Conservation (phyloP, 2,888 invertebrate species). For the Apotomis turbidana region DNA sequence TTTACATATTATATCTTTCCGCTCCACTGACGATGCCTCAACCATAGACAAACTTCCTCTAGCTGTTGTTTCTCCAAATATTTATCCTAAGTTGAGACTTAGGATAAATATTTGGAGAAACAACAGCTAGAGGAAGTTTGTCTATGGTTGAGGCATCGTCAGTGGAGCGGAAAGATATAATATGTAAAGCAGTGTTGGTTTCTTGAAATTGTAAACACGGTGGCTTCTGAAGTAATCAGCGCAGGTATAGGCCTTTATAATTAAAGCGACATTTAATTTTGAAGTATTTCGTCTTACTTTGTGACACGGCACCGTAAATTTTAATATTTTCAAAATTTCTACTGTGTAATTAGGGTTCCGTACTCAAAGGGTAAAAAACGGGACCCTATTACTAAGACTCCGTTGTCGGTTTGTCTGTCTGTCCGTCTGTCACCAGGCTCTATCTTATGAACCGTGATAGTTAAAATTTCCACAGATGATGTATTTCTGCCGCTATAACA, state of each 20-base stretch:
- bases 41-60: slow-evolving; percentile 11
- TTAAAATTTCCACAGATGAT: too few species aligned
- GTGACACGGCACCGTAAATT: too few species aligned
- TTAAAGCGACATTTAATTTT: not conserved
- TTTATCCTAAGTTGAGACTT: not conserved
- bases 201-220: slow-evolving; percentile 7
- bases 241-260: not conserved
- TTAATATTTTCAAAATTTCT: too few species aligned
- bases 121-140: slow-evolving; percentile 8
- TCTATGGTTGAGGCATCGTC: slow-evolving; percentile 15
- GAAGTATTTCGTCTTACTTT: too few species aligned
- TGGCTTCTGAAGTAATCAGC: not conserved
- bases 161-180: slow-evolving; percentile 28
- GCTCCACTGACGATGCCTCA: slow-evolving; percentile 19
- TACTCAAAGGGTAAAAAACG: too few species aligned
- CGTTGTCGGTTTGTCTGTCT: too few species aligned
- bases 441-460: too few species aligned
- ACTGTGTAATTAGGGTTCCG: too few species aligned
- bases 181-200: slow-evolving; percentile 3
- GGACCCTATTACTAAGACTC: too few species aligned
- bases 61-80: not conserved
- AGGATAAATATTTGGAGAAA: slow-evolving; percentile 10
- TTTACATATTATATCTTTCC: slow-evolving; percentile 24
- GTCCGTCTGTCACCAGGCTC: too few species aligned
- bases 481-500: too few species aligned